Evolutionary conservation across 2,888 invertebrate genomes (phyloP).

Genomic region (Ceratothoa steindachneri): DNA sequence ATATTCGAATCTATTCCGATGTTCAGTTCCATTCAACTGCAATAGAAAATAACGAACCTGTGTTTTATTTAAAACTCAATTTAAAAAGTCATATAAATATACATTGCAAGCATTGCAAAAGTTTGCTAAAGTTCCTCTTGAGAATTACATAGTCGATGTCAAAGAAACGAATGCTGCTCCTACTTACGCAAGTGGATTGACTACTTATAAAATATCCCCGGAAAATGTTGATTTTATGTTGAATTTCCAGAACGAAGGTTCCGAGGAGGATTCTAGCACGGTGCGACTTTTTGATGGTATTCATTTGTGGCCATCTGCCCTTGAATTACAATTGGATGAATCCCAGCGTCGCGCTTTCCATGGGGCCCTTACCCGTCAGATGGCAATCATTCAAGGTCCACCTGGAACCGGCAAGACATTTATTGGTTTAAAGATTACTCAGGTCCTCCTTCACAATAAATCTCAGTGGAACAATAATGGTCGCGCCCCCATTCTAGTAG

Average conservation of each 20-base stretch:
- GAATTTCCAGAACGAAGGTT: neutral
- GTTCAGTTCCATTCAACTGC: constrained; percentile 18
- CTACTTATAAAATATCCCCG: neutral
- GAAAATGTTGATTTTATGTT: neutral
- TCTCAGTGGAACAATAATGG: constrained; percentile 50
- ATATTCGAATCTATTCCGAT: constrained; percentile 29
- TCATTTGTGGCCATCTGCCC: constrained; percentile 21
- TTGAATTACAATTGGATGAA: constrained; percentile 55
- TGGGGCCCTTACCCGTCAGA: constrained; percentile 66
- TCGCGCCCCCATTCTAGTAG: constrained; percentile 64
- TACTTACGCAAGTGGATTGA: neutral
- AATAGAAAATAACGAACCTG: neutral
- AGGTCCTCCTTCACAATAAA: constrained; percentile 61
- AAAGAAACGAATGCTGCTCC: constrained; percentile 25
- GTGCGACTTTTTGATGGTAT: neutral
- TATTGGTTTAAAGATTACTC: constrained; percentile 70
- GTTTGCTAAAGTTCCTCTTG: constrained; percentile 51
- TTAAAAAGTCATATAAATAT: constrained; percentile 51
- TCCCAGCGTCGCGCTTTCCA: constrained; percentile 66
- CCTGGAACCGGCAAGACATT: constrained; percentile 60
- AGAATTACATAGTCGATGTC: constrained; percentile 50
- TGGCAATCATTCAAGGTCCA: constrained; percentile 71
- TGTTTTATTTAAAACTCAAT: constrained; percentile 24
- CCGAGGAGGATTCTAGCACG: neutral
- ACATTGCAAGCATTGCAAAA: constrained; percentile 54